Percentiles rank a stretch among this genome's conserved stretches.
Conservation (phyloP, 2,113 vertebrate genomes). For the Sylvilagus bachmani region DNA sequence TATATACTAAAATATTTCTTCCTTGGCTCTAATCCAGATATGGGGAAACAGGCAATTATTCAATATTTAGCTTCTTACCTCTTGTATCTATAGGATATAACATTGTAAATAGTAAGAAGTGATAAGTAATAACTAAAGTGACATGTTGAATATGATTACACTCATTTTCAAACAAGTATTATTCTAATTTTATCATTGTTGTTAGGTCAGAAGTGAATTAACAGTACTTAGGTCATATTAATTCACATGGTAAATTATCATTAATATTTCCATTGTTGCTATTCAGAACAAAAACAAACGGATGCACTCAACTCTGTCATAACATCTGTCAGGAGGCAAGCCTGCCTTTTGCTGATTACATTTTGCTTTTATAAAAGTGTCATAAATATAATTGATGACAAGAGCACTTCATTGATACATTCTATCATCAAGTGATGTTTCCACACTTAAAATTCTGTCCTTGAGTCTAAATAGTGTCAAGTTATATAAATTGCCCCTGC, state of each 20-base stretch:
- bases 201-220: constrained; percentile 20
- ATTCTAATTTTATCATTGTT: not conserved
- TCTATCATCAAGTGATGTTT: constrained; percentile 46
- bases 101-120: not conserved
- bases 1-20: not conserved
- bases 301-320: not conserved
- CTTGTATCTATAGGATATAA: not conserved
- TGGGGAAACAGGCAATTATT: not conserved
- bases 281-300: constrained; percentile 49
- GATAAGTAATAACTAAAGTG: not conserved
- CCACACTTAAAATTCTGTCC: constrained; percentile 72
- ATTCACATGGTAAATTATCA: constrained; percentile 16
- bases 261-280: constrained; percentile 32
- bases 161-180: constrained; percentile 22
- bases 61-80: not conserved
- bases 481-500: constrained; percentile 59
- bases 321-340: not conserved
- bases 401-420: constrained; percentile 46
- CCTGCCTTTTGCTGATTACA: constrained; percentile 34
- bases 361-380: constrained; percentile 71
- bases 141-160: not conserved
- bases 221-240: constrained; percentile 10
- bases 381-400: constrained; percentile 59
- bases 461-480: constrained; percentile 53
- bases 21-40: not conserved